Evolutionary conservation across 2,113 vertebrate genomes (phyloP).

Genomic region (Nesoenas mayeri): DNA sequence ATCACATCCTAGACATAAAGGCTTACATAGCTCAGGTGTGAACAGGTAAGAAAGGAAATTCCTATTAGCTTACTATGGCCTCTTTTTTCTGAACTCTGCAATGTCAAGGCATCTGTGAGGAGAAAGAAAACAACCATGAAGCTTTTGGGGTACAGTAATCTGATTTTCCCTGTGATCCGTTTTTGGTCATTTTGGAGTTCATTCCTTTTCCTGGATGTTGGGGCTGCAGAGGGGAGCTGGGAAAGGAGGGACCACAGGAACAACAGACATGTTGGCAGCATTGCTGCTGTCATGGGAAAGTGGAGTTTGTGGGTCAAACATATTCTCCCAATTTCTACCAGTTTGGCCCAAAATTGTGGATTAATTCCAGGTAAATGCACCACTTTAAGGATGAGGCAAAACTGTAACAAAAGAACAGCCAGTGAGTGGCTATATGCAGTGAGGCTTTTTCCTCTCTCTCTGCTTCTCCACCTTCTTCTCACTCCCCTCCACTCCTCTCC

Average conservation of each 20-base stretch:
- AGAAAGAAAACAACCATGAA: background rate
- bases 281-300: background rate
- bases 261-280: rapidly evolving
- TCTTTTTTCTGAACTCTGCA: background rate
- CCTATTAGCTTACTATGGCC: background rate
- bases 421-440: too few relatives aligned
- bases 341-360: background rate
- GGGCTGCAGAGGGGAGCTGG: background rate
- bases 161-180: background rate
- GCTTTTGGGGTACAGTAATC: background rate
- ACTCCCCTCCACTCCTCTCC: too few relatives aligned
- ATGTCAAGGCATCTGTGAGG: background rate
- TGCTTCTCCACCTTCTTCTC: too few relatives aligned
- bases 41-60: background rate
- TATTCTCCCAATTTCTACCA: background rate
- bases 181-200: background rate
- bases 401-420: background rate
- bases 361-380: background rate
- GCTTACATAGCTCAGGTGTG: background rate
- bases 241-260: background rate
- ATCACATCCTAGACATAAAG: background rate
- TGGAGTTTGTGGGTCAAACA: rapidly evolving
- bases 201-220: rapidly evolving
- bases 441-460: too few relatives aligned
- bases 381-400: background rate